Percentiles rank a stretch among this genome's conserved stretches.
Conservation (phyloP, 2,797 vertebrate species). For the Poecilia velifera region DNA sequence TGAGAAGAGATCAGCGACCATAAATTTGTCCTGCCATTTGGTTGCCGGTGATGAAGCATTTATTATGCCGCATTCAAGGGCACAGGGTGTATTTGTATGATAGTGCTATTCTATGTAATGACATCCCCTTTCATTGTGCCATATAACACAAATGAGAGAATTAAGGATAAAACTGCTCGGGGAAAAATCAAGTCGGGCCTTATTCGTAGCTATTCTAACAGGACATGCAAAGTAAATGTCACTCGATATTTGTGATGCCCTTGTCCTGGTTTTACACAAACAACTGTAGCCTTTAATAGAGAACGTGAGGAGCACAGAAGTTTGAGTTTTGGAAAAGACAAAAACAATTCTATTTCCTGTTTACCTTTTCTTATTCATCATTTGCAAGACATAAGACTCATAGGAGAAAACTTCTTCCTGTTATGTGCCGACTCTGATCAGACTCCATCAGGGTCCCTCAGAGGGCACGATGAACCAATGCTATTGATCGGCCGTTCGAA, state of each 20-base stretch:
- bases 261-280: conserved; percentile 74
- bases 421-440: conserved; percentile 58
- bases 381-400: conserved; percentile 46
- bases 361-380: conserved; percentile 59
- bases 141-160: conserved; percentile 82
- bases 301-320: conserved; percentile 24
- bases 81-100: conserved; percentile 81
- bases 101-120: conserved; percentile 79
- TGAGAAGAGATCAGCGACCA: conserved; percentile 83
- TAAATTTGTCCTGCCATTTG: conserved; percentile 85
- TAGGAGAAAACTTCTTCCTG: conserved; percentile 41
- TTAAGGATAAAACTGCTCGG: conserved; percentile 75
- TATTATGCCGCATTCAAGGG: conserved; percentile 85
- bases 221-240: conserved; percentile 79
- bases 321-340: conserved; percentile 8
- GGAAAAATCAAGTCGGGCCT: conserved; percentile 60
- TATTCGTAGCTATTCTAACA: conserved; percentile 67
- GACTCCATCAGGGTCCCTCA: conserved; percentile 69
- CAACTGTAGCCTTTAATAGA: conserved; percentile 50
- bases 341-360: conserved; percentile 35
- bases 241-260: conserved; percentile 78
- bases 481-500: conserved; percentile 85
- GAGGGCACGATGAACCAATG: conserved; percentile 78
- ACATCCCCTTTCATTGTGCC: conserved; percentile 82
- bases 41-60: conserved; percentile 82